Conservation (phyloP, 2,888 invertebrate species). For the Selenia dentaria region DNA sequence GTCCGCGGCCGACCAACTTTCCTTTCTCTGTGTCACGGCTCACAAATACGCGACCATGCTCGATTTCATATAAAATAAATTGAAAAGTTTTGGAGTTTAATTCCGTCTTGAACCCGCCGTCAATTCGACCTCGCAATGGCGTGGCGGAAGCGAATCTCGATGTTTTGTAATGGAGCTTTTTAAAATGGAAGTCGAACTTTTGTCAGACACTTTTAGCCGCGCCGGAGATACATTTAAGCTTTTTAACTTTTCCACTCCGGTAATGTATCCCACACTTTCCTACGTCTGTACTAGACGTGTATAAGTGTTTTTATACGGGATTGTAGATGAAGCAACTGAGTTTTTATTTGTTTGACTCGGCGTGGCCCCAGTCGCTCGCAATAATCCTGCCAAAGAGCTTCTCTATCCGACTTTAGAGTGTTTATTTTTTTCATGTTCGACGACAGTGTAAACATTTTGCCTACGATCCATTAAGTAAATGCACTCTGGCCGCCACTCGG, state of each 20-base stretch:
- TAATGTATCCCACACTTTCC: slow-evolving; percentile 81
- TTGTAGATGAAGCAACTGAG: slow-evolving; percentile 61
- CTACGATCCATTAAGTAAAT: slow-evolving; percentile 82
- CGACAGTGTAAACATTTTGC: slow-evolving; percentile 76
- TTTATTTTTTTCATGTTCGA: slow-evolving; percentile 65
- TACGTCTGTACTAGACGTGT: slow-evolving; percentile 72
- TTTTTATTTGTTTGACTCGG: slow-evolving; percentile 69
- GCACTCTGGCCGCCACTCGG: slow-evolving; percentile 75
- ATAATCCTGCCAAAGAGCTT: slow-evolving; percentile 72
- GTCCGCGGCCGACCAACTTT: slow-evolving; percentile 39
- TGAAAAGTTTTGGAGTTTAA: slow-evolving; percentile 78
- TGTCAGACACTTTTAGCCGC: slow-evolving; percentile 85
- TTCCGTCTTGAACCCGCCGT: slow-evolving; percentile 70
- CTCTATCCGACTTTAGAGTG: slow-evolving; percentile 58
- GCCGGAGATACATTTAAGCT: slow-evolving; percentile 84
- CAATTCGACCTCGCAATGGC: slow-evolving; percentile 69
- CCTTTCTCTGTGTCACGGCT: slow-evolving; percentile 48
- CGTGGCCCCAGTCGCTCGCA: slow-evolving; percentile 58
- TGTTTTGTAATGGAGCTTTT: slow-evolving; percentile 85
- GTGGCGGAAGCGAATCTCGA: slow-evolving; percentile 83
- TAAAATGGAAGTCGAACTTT: slow-evolving; percentile 85
- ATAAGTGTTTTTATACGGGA: slow-evolving; percentile 67
- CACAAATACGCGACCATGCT: slow-evolving; percentile 54
- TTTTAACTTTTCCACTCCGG: slow-evolving; percentile 85
- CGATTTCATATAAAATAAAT: slow-evolving; percentile 76